These are phyloP conservation scores for Haemorhous mexicanus DNA, from an alignment of 2,113 vertebrate genomes.

Conservation along the genomic window DNA sequence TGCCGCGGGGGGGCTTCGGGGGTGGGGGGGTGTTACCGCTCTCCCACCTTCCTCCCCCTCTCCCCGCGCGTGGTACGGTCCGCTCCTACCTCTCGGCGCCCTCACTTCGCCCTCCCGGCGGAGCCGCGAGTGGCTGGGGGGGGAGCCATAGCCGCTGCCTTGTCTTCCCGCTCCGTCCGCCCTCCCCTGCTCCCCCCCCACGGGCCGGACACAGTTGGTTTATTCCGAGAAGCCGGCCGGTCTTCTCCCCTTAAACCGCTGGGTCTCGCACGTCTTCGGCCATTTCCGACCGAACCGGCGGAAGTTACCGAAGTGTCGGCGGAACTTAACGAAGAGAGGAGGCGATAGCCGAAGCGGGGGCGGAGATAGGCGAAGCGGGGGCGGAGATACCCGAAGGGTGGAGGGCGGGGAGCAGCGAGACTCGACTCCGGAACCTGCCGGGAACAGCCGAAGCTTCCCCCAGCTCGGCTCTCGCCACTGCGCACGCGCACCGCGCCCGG, in stretches of 20 bases:
- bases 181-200: neutral
- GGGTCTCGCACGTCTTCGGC: conserved; percentile 54
- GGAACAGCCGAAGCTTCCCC: neutral
- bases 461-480: accelerated
- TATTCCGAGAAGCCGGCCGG: conserved; percentile 36
- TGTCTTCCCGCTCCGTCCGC: neutral
- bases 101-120: conserved; percentile 15
- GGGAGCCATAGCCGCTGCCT: neutral
- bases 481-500: neutral
- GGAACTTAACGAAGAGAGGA: conserved; percentile 25
- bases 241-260: conserved; percentile 31
- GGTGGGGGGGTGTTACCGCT: neutral
- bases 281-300: conserved; percentile 48
- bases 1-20: neutral
- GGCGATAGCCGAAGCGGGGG: neutral
- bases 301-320: conserved; percentile 27
- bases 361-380: neutral
- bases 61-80: neutral
- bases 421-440: neutral
- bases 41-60: neutral
- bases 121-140: neutral
- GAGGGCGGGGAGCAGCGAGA: neutral
- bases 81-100: conserved; percentile 10
- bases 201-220: conserved; percentile 32
- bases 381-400: neutral